These are phyloP conservation scores for Aphaenogaster rudis DNA, from an alignment of 1,140 invertebrate genomes.

Conservation along the genomic window DNA sequence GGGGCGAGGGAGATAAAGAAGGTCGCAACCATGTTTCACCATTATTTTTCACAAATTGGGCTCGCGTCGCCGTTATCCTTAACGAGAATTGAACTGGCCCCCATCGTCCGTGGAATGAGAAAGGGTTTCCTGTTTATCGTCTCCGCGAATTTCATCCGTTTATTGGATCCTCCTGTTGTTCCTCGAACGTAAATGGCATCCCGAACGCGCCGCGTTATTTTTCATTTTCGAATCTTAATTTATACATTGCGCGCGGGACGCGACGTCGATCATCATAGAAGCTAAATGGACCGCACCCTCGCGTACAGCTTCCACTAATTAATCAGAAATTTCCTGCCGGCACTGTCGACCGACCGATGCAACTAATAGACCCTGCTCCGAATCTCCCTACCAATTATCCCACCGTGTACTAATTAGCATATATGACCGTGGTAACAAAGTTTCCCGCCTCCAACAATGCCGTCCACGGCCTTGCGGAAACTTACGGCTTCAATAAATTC, in stretches of 20 bases:
- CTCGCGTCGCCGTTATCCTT: conserved; percentile 15
- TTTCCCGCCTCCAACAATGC: conserved; percentile 33
- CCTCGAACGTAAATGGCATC: neutral
- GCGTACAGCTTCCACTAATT: conserved; percentile 68
- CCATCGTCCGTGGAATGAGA: neutral
- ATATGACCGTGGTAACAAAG: conserved; percentile 18
- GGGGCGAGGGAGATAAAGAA: conserved; percentile 16
- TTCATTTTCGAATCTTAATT: neutral
- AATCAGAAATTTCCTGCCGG: conserved; percentile 73
- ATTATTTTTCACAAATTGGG: conserved; percentile 71
- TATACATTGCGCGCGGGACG: neutral
- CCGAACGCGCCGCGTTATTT: neutral
- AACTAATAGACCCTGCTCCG: conserved; percentile 68
- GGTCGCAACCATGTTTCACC: conserved; percentile 53
- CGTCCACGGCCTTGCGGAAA: conserved; percentile 32
- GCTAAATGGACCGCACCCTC: conserved; percentile 7
- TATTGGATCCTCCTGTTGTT: no score
- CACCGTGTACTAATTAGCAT: conserved; percentile 69
- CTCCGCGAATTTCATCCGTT: neutral
- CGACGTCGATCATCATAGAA: conserved; percentile 18
- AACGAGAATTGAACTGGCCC: conserved; percentile 56
- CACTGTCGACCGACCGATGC: conserved; percentile 48
- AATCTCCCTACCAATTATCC: conserved; percentile 74
- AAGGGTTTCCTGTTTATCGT: neutral
- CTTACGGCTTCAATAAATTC: conserved; percentile 38